Conservation (phyloP, 2,113 vertebrate species). For the Picathartes gymnocephalus region DNA sequence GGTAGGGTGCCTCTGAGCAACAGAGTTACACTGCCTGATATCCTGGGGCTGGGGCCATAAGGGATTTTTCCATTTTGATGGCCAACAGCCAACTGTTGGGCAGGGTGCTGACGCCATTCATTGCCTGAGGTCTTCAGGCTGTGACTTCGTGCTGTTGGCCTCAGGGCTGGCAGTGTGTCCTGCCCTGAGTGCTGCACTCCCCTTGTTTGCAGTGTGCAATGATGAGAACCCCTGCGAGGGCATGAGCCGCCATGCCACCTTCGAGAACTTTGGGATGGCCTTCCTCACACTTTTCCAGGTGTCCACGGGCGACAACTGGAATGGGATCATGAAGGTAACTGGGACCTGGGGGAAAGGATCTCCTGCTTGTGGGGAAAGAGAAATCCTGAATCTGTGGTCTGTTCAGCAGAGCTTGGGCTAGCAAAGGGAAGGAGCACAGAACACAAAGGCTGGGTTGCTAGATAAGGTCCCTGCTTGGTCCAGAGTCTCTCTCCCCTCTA, state of each 20-base stretch:
- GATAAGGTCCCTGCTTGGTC: neutral
- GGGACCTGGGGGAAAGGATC: neutral
- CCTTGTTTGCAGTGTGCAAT: slow-evolving; percentile 83
- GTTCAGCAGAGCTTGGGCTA: neutral
- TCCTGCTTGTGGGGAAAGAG: neutral
- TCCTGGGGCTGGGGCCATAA: neutral
- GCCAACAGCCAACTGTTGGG: neutral
- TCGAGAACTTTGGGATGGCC: slow-evolving; percentile 98
- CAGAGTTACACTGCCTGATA: neutral
- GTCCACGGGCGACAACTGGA: slow-evolving; percentile 98
- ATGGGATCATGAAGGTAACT: slow-evolving; percentile 98
- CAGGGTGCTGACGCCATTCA: neutral
- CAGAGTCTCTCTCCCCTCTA: neutral
- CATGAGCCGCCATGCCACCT: slow-evolving; percentile 97
- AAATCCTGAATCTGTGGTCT: neutral
- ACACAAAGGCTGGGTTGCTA: neutral
- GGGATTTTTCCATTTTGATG: neutral
- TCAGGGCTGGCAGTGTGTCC: neutral
- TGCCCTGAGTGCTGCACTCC: neutral
- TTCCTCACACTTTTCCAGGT: slow-evolving; percentile 98
- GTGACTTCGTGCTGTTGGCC: neutral
- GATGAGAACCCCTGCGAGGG: slow-evolving; percentile 95
- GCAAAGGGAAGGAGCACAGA: neutral
- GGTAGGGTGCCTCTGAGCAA: neutral
- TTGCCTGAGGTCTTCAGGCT: neutral